Conservation (phyloP, 2,888 invertebrate genomes). For the Polydrusus tereticollis region DNA sequence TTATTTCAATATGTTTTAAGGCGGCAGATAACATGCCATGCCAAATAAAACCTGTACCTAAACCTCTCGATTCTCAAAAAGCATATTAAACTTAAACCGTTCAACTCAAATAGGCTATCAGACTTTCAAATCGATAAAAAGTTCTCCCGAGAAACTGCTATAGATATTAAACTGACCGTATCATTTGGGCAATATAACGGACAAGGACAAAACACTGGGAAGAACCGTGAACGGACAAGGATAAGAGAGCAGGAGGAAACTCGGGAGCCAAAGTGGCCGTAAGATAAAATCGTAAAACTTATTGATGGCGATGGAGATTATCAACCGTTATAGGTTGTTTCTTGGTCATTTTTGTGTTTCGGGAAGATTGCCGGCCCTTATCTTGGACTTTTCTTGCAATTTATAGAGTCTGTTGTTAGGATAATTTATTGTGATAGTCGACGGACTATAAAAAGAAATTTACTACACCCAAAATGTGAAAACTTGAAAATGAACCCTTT, state of each 20-base stretch:
- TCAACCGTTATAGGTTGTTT: slow-evolving; percentile 65
- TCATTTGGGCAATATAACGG: slow-evolving; percentile 53
- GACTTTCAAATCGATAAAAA: slow-evolving; percentile 54
- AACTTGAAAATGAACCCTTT: too few species aligned
- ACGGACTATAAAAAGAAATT: not conserved
- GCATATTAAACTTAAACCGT: slow-evolving; percentile 35
- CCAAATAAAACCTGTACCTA: too few species aligned
- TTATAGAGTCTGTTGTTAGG: slow-evolving; percentile 32
- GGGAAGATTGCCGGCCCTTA: slow-evolving; percentile 62
- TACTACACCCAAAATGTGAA: too few species aligned
- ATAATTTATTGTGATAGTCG: slow-evolving; percentile 50
- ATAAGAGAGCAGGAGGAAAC: slow-evolving; percentile 28
- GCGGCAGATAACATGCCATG: too few species aligned
- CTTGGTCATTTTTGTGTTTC: slow-evolving; percentile 64
- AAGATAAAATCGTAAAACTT: slow-evolving; percentile 65
- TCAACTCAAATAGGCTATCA: slow-evolving; percentile 47
- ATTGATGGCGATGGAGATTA: slow-evolving; percentile 65
- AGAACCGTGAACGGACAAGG: slow-evolving; percentile 39
- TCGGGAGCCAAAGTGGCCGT: slow-evolving; percentile 60
- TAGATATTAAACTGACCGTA: slow-evolving; percentile 62
- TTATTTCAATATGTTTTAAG: too few species aligned
- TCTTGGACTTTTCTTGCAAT: slow-evolving; percentile 49
- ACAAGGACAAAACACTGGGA: slow-evolving; percentile 5
- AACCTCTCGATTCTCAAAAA: slow-evolving; percentile 22
- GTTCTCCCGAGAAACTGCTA: slow-evolving; percentile 56